Conservation (phyloP, 2,888 invertebrate species). For the Reticulitermes lucifugus region DNA sequence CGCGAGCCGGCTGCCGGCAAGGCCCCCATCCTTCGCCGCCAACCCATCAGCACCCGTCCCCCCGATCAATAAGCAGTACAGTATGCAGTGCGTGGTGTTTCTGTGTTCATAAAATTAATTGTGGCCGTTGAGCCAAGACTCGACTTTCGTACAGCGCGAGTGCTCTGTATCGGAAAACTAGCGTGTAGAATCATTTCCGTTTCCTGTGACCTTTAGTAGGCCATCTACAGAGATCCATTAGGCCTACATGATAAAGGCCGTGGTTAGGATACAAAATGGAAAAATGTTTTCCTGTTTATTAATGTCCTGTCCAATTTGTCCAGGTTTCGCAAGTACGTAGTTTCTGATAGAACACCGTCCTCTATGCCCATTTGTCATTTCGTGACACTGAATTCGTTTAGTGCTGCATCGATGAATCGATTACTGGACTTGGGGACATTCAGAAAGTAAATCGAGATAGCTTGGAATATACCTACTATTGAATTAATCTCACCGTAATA, state of each 20-base stretch:
- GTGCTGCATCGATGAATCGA: too few species aligned
- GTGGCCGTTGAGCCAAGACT: too few species aligned
- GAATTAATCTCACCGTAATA: too few species aligned
- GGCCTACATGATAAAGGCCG: neutral
- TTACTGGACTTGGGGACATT: too few species aligned
- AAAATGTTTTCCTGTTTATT: slow-evolving; percentile 3
- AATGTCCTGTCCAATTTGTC: neutral
- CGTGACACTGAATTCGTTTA: too few species aligned
- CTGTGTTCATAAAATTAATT: too few species aligned
- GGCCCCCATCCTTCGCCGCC: neutral
- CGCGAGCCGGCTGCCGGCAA: slow-evolving; percentile 11
- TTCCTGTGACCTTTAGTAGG: neutral
- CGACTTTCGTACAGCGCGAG: neutral
- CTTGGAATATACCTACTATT: too few species aligned
- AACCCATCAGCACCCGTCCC: neutral
- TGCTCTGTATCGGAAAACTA: neutral
- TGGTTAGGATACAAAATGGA: neutral
- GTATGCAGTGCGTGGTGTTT: neutral
- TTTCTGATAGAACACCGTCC: neutral
- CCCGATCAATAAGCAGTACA: neutral
- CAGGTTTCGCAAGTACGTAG: neutral
- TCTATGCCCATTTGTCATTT: too few species aligned
- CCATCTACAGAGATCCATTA: neutral
- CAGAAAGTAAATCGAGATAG: too few species aligned
- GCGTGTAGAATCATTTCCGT: neutral